phyloP scores from a whole-genome alignment of 2,888 invertebrate species.

The Hartigia nigra region DNA sequence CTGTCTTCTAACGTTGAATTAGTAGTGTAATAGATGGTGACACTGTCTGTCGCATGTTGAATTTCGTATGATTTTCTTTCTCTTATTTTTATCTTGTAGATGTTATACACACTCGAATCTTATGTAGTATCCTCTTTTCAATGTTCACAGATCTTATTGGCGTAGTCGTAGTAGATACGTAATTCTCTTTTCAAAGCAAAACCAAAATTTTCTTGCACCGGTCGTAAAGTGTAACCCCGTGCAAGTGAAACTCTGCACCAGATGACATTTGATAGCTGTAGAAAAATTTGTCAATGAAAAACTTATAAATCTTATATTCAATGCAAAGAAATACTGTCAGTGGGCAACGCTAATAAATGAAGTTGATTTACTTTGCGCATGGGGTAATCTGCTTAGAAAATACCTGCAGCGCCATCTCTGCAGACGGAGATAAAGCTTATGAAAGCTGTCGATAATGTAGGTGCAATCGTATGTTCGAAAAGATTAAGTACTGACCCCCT shows the following conservation, averaged over 20 bases:
- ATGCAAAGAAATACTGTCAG: too few relatives aligned
- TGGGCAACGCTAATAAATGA: neutral
- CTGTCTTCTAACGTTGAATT: slow-evolving; percentile 21
- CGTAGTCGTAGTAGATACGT: too few relatives aligned
- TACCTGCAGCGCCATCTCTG: neutral
- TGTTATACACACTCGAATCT: too few relatives aligned
- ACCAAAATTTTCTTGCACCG: neutral
- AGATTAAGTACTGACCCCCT: too few relatives aligned
- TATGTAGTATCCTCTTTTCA: too few relatives aligned
- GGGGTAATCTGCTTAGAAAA: neutral
- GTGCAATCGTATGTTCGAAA: neutral
- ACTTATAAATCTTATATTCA: too few relatives aligned
- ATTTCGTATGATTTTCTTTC: neutral
- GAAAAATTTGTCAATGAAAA: too few relatives aligned
- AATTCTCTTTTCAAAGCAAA: too few relatives aligned
- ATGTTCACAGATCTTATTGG: too few relatives aligned
- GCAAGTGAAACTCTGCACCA: neutral
- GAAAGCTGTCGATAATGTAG: neutral
- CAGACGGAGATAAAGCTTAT: neutral
- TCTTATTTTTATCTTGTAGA: neutral
- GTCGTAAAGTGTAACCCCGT: neutral
- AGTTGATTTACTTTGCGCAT: neutral
- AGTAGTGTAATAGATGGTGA: neutral
- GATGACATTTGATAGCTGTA: too few relatives aligned
- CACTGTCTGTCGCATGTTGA: neutral